A percentile compares a stretch with the other conserved stretches of the same genome.
phyloP scores from a whole-genome alignment of 2,888 invertebrate genomes.

The Gortyna flavago region DNA sequence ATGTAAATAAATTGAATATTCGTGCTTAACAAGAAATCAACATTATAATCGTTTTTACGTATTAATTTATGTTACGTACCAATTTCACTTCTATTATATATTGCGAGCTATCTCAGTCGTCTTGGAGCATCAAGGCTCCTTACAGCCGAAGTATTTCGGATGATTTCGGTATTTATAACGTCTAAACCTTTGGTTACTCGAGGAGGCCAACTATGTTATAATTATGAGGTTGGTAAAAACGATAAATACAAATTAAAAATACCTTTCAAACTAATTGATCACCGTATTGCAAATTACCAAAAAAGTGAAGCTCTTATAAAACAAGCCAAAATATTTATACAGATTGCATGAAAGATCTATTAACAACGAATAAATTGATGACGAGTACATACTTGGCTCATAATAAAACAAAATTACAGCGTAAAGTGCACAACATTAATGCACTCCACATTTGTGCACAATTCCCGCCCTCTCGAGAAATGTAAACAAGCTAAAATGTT shows the following conservation, averaged over 20 bases:
- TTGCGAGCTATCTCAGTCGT: slow-evolving; percentile 21
- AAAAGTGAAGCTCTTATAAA: background rate
- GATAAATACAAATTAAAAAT: background rate
- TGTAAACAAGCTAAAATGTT: slow-evolving; percentile 51
- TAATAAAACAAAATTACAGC: slow-evolving; percentile 5
- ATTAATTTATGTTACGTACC: background rate
- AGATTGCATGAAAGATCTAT: background rate
- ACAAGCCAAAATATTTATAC: background rate
- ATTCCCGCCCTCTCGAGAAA: slow-evolving; percentile 23
- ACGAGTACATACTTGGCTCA: no score
- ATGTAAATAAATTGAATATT: background rate
- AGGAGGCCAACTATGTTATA: background rate
- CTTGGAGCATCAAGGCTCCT: slow-evolving; percentile 30
- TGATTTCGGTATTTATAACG: background rate
- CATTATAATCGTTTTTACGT: background rate
- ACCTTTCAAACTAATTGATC: background rate
- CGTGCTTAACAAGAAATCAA: no score
- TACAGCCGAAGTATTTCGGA: background rate
- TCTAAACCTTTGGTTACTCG: background rate
- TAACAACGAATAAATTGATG: background rate
- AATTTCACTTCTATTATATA: slow-evolving; percentile 49
- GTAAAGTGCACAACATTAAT: slow-evolving; percentile 26
- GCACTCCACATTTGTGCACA: slow-evolving; percentile 28
- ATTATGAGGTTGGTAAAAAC: background rate
- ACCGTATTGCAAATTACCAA: background rate